Evolutionary conservation across 2,888 invertebrate species (phyloP).

Genomic region (Micoletzkya japonica): DNA sequence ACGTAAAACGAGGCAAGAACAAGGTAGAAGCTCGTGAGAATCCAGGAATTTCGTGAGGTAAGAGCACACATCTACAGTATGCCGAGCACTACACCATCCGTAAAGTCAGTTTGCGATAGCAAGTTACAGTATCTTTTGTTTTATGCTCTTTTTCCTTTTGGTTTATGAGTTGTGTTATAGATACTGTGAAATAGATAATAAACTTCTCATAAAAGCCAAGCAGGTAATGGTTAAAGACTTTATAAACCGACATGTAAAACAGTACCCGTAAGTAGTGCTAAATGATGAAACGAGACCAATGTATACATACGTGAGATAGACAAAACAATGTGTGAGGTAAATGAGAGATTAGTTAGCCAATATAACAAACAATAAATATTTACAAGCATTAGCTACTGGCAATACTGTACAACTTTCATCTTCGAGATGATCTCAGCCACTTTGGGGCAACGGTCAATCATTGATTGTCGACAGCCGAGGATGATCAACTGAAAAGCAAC

Average conservation of each 20-base stretch:
- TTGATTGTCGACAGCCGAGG: constrained; percentile 37
- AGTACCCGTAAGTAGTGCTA: too few species aligned
- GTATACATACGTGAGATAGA: too few species aligned
- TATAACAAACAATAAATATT: background rate
- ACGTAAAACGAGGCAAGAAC: background rate
- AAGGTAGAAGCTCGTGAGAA: background rate
- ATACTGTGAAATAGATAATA: too few species aligned
- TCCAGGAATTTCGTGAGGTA: background rate
- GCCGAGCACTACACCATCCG: background rate
- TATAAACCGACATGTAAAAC: too few species aligned
- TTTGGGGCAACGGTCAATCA: constrained; percentile 19
- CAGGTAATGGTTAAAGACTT: too few species aligned
- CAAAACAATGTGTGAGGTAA: background rate
- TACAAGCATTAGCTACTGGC: too few species aligned
- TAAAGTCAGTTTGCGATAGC: background rate
- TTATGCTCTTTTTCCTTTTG: too few species aligned
- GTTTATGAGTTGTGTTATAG: too few species aligned
- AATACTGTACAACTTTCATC: background rate
- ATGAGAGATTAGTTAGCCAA: background rate
- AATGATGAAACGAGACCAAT: too few species aligned
- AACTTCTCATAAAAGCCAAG: too few species aligned
- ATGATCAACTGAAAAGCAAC: constrained; percentile 35
- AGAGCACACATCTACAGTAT: background rate
- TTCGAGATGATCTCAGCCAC: constrained; percentile 1
- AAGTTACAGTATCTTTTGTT: too few species aligned